phyloP scores from a whole-genome alignment of 2,888 invertebrate genomes.

The Tholera decimalis region DNA sequence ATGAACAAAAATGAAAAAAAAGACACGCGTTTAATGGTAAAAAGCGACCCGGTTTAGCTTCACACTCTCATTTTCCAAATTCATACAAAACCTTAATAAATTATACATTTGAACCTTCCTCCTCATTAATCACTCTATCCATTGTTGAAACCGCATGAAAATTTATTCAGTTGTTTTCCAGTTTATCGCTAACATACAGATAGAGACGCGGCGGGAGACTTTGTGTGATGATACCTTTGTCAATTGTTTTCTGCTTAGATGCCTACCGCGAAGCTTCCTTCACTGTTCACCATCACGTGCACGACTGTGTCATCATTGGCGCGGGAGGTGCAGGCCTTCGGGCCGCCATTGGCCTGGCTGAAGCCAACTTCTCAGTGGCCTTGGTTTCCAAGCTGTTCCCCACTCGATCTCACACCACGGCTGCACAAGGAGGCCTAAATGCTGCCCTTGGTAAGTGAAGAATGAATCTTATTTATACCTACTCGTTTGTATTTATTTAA shows the following conservation, averaged over 20 bases:
- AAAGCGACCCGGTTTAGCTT: too few relatives aligned
- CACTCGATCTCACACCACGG: slow-evolving; percentile 99
- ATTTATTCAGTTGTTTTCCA: too few relatives aligned
- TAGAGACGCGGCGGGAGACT: too few relatives aligned
- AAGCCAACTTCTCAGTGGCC: slow-evolving; percentile 98
- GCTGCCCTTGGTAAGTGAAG: slow-evolving; percentile 95
- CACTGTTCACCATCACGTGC: slow-evolving; percentile 97
- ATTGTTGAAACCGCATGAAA: too few relatives aligned
- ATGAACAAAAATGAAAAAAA: too few relatives aligned
- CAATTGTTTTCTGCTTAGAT: slow-evolving; percentile 33
- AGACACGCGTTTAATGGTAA: too few relatives aligned
- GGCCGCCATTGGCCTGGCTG: slow-evolving; percentile 98
- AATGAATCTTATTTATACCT: background rate
- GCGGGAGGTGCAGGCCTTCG: slow-evolving; percentile 99
- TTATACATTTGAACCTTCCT: too few relatives aligned
- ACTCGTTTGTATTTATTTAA: background rate
- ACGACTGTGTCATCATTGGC: slow-evolving; percentile 98
- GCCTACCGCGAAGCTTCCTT: slow-evolving; percentile 89
- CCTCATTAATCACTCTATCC: too few relatives aligned
- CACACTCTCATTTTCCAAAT: too few relatives aligned
- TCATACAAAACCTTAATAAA: too few relatives aligned
- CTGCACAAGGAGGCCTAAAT: slow-evolving; percentile 99
- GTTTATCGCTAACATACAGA: too few relatives aligned
- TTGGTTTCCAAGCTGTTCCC: slow-evolving; percentile 99
- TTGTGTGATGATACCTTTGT: background rate